A percentile compares a stretch with the other conserved stretches of the same genome.
These are phyloP conservation scores for Phalacrocorax brasilianus DNA, from an alignment of 2,113 vertebrate species.

Conservation along the genomic window DNA sequence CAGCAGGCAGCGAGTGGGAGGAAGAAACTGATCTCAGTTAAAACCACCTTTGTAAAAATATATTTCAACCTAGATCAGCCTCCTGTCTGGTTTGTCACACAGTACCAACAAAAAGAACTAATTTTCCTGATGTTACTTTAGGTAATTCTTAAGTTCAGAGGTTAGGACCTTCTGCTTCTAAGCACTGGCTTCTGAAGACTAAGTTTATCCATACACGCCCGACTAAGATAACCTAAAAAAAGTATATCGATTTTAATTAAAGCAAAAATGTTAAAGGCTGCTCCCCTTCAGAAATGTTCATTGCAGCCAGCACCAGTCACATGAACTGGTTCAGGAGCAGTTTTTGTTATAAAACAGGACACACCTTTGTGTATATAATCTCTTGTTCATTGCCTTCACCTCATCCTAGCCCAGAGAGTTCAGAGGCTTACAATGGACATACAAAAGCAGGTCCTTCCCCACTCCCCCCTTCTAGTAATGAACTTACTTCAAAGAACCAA, in stretches of 20 bases:
- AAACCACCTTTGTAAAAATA: neutral
- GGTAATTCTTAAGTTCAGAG: neutral
- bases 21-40: neutral
- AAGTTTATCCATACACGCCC: neutral
- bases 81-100: neutral
- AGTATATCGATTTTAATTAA: neutral
- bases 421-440: neutral
- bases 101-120: neutral
- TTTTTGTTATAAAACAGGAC: constrained; percentile 10
- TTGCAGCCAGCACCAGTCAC: neutral
- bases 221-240: neutral
- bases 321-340: neutral
- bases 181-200: neutral
- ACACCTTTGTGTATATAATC: constrained; percentile 9
- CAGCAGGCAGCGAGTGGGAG: neutral
- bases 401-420: neutral
- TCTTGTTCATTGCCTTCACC: neutral
- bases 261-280: neutral
- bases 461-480: neutral
- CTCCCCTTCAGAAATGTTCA: neutral
- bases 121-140: neutral
- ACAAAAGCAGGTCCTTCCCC: neutral
- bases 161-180: neutral
- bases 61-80: neutral
- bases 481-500: neutral